These are phyloP conservation scores for Mormyrus hasselquistii DNA, from an alignment of 2,797 vertebrate genomes.

Conservation along the genomic window DNA sequence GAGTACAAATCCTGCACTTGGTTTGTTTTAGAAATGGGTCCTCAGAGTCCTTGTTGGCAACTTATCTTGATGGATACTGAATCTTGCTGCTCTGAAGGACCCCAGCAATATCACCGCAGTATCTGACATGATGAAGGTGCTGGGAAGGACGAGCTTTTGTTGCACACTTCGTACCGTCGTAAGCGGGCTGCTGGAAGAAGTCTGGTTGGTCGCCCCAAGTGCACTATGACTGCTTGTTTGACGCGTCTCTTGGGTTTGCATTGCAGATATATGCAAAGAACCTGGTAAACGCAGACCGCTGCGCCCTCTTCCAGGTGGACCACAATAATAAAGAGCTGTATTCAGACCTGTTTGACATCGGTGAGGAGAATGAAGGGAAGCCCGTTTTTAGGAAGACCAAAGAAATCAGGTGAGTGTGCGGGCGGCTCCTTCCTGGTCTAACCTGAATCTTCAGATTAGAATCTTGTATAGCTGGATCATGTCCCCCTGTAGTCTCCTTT, in stretches of 20 bases:
- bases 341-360: constrained; percentile 97
- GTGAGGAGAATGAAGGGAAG: constrained; percentile 94
- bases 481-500: not conserved
- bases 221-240: not conserved
- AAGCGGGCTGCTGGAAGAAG: not conserved
- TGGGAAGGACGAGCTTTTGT: not conserved
- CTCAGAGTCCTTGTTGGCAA: not conserved
- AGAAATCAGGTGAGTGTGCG: constrained; percentile 83
- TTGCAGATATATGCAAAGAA: constrained; percentile 99
- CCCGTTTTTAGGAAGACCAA: constrained; percentile 99
- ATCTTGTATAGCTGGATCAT: not conserved
- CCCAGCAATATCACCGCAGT: not conserved
- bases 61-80: not conserved
- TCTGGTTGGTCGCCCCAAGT: not conserved
- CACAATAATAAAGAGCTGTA: constrained; percentile 97
- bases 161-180: not conserved
- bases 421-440: not conserved
- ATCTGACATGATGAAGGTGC: not conserved
- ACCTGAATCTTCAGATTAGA: not conserved
- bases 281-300: constrained; percentile 97
- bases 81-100: not conserved
- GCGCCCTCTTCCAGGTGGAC: constrained; percentile 99
- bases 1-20: not conserved
- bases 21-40: not conserved
- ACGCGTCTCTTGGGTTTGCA: constrained; percentile 30